Conservation (phyloP, 2,888 invertebrate species). For the Pseudococcus viburni region DNA sequence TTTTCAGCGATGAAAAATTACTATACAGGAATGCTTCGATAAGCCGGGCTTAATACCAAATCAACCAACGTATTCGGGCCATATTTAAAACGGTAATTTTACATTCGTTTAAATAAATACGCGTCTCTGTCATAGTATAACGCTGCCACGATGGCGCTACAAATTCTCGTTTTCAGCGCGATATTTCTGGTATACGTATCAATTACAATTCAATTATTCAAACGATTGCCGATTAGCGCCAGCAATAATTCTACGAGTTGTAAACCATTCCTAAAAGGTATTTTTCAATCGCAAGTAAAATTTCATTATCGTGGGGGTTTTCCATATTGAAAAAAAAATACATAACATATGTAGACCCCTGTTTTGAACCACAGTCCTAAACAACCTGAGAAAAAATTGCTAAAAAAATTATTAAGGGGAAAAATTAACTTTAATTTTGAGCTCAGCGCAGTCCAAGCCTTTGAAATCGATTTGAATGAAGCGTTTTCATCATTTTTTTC, state of each 20-base stretch:
- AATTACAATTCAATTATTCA: conserved; percentile 34
- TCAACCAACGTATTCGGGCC: not conserved
- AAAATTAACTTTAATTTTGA: too few relatives aligned
- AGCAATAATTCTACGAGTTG: not conserved
- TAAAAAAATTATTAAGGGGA: too few relatives aligned
- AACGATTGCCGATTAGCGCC: not conserved
- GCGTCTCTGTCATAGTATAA: conserved; percentile 21
- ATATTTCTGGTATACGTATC: not conserved
- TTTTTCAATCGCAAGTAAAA: not conserved
- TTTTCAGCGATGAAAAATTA: conserved; percentile 11
- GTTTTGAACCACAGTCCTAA: too few relatives aligned
- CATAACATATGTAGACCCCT: too few relatives aligned
- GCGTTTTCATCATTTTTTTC: too few relatives aligned
- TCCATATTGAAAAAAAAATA: not conserved
- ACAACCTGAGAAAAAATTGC: too few relatives aligned
- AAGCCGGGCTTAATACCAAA: conserved; percentile 27
- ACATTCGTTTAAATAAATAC: conserved; percentile 44
- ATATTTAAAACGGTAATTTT: conserved; percentile 42
- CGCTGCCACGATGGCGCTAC: not conserved
- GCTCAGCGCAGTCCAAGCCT: too few relatives aligned
- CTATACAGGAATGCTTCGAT: not conserved
- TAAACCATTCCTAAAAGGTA: not conserved
- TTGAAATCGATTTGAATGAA: too few relatives aligned
- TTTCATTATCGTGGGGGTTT: not conserved
- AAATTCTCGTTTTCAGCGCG: not conserved